Conservation (phyloP, 2,888 invertebrate species). For the Agapostemon virescens region DNA sequence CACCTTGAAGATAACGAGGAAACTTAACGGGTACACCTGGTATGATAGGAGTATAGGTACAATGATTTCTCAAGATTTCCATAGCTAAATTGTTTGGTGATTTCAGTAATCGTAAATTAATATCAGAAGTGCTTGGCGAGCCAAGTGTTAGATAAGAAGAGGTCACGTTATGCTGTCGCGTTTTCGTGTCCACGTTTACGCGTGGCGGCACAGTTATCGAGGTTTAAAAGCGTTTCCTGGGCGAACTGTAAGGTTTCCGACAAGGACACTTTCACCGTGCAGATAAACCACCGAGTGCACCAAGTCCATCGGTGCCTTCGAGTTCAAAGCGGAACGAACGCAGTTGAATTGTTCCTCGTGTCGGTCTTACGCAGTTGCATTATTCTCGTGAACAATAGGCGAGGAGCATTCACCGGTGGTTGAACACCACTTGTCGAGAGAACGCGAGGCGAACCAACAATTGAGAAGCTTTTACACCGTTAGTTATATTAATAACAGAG, state of each 20-base stretch:
- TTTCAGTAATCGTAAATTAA: too few relatives aligned
- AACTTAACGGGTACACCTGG: too few relatives aligned
- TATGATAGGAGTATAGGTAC: too few relatives aligned
- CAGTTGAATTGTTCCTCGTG: neutral
- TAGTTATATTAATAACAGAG: constrained; percentile 2
- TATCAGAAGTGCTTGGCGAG: too few relatives aligned
- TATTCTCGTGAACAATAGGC: neutral
- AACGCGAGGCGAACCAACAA: neutral
- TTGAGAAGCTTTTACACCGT: constrained; percentile 1
- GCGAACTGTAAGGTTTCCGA: neutral
- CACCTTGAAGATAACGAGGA: too few relatives aligned
- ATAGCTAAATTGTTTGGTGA: too few relatives aligned
- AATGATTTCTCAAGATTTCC: too few relatives aligned
- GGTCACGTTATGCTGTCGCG: too few relatives aligned
- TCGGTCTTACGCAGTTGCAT: neutral
- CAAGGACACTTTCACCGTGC: constrained; percentile 11
- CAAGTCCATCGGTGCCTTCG: neutral
- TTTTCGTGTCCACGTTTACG: neutral
- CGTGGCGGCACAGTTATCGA: neutral
- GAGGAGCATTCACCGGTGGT: neutral
- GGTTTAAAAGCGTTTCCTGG: neutral
- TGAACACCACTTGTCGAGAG: neutral
- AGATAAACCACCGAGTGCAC: neutral
- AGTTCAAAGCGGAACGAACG: constrained; percentile 14
- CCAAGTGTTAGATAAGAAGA: too few relatives aligned